Conservation (phyloP, 2,797 vertebrate species). For the Okamejei kenojei region DNA sequence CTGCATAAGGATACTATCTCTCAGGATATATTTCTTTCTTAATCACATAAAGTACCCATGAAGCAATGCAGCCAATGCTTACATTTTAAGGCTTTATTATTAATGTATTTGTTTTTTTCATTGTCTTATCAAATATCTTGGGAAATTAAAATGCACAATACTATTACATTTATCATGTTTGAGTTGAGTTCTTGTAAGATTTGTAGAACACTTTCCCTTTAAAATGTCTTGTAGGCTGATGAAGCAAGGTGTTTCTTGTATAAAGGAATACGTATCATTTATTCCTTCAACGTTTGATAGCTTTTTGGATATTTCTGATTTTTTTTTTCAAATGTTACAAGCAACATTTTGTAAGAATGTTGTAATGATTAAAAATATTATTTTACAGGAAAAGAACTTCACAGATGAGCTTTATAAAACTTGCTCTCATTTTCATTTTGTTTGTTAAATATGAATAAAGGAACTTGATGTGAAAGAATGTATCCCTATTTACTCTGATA, state of each 20-base stretch:
- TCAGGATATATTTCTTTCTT: not conserved
- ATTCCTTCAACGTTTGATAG: no score
- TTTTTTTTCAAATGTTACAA: no score
- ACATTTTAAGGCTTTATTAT: not conserved
- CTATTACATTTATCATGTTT: no score
- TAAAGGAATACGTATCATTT: not conserved
- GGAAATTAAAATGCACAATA: not conserved
- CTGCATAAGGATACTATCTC: not conserved
- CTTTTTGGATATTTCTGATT: no score
- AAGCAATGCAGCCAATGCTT: not conserved
- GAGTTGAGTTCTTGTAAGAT: not conserved
- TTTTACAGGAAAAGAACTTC: no score
- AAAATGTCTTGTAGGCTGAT: not conserved
- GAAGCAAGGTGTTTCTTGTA: not conserved
- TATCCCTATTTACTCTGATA: not conserved
- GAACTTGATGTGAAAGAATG: not conserved
- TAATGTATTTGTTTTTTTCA: not conserved
- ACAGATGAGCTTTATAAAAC: not conserved
- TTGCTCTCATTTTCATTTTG: not conserved
- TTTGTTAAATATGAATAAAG: not conserved
- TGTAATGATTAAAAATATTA: no score
- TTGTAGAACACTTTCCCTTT: not conserved
- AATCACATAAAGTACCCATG: not conserved
- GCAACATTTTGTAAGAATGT: no score
- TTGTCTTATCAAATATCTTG: not conserved